Evolutionary conservation across 2,113 vertebrate genomes (phyloP), one percentile per base, ranked within the genome.

Genomic region (Neolamprologus kungweensis): DNA sequence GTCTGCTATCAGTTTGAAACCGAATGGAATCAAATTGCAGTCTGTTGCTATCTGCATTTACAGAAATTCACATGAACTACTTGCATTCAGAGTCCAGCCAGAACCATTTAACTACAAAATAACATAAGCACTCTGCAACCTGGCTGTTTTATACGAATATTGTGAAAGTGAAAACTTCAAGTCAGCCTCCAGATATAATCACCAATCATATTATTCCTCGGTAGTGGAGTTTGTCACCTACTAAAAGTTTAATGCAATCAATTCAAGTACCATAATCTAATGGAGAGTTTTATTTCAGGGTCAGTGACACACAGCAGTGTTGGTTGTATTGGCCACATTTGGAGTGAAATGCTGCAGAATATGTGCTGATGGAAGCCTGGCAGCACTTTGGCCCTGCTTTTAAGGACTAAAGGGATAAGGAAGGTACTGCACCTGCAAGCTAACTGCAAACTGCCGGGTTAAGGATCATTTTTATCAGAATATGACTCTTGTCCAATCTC

Each of bases 351-450:
- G 9, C 9, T 80, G 65, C 57, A 58, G 51, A 83, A 26, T n/a
- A n/a, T 42, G 54, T 37, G 45, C 53, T 80, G 86, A 63, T 53
- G 53, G 40, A 75, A 35, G 87, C 80, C 31, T 26, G 9, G 54
- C 54, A 21, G 21, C 47, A 75, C 80, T 81, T 37, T 78, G 51
- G 58, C 40, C 40, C 31, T 13, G 37, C 88, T 81, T 65, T 83
- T 11, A 80, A 23, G 83, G 68, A 13, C 80, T 92, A 95, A 94
- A 80, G 5, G 90, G 91, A 91, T 94, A 4, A 93, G 71, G 85
- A 85, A 91, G 91, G 87, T 92, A 26, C 83, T 83, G 81, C 86
- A 95, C 95, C 95, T 95, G 94, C 60, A 73, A 81, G 81, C 80
- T 85, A 81, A n/a, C 89, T 7, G 40, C 26, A 88, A 86, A 85